These are phyloP conservation scores for Hypsopygia costalis DNA, from an alignment of 2,888 invertebrate species.

Conservation along the genomic window DNA sequence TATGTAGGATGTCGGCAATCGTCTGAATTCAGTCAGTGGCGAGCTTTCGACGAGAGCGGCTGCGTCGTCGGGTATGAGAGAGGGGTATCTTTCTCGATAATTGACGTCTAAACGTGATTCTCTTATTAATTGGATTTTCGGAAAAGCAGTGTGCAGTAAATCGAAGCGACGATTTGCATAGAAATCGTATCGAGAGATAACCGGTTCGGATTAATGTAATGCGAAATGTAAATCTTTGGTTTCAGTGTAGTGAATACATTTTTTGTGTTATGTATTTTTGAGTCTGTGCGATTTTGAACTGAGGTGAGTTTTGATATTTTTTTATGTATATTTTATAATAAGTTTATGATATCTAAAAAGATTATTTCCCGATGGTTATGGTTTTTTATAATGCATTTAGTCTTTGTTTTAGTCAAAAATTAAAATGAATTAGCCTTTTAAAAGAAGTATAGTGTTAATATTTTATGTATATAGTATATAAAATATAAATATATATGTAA, in stretches of 20 bases:
- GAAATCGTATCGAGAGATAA: constrained; percentile 24
- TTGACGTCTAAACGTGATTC: constrained; percentile 24
- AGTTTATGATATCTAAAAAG: no score
- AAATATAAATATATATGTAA: no score
- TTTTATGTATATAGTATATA: no score
- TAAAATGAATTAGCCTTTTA: no score
- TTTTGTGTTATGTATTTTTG: constrained; percentile 3
- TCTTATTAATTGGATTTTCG: constrained; percentile 25
- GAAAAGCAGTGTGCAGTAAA: constrained; percentile 17
- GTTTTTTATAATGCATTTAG: no score
- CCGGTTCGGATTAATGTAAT: constrained; percentile 15
- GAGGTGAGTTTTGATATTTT: constrained; percentile 2
- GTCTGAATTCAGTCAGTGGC: constrained; percentile 3
- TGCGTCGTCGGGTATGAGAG: background rate
- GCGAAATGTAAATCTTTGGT: constrained; percentile 14
- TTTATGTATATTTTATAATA: no score
- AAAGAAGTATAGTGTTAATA: no score
- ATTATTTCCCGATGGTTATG: no score
- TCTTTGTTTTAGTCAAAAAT: no score
- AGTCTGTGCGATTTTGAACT: background rate
- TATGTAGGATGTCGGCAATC: background rate
- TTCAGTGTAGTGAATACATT: constrained; percentile 18
- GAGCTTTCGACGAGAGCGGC: constrained; percentile 2
- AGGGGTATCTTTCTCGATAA: constrained; percentile 15
- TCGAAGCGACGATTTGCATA: constrained; percentile 24